Evolutionary conservation across 1,140 invertebrate genomes (phyloP).

Genomic region (Drosophila nebulosa): DNA sequence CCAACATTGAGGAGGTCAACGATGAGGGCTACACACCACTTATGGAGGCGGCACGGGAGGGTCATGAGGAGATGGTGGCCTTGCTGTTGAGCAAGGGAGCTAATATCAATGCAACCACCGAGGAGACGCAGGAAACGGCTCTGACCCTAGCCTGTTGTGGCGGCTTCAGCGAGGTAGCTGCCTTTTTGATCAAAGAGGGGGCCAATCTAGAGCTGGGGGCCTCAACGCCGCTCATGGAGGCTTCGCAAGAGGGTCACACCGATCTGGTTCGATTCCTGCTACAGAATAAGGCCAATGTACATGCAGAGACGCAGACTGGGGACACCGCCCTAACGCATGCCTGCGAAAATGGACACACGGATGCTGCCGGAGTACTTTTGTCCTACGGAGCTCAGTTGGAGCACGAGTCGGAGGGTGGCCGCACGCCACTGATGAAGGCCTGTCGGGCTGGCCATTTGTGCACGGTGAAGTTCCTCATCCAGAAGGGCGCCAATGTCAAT

Average conservation of each 20-base stretch:
- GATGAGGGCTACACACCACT: conserved; percentile 99
- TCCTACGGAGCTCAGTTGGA: conserved; percentile 95
- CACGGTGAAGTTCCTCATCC: conserved; percentile 97
- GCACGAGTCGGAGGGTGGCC: conserved; percentile 95
- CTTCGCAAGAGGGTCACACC: conserved; percentile 97
- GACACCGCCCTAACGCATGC: conserved; percentile 99
- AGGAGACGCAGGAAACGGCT: conserved; percentile 99
- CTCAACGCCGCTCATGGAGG: conserved; percentile 99
- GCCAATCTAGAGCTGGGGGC: conserved; percentile 97
- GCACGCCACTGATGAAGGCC: conserved; percentile 99
- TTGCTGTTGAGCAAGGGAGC: conserved; percentile 96
- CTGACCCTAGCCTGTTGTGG: conserved; percentile 98
- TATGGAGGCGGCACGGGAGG: conserved; percentile 98
- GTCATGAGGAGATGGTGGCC: conserved; percentile 99
- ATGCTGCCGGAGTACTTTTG: conserved; percentile 94
- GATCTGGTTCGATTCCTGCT: conserved; percentile 95
- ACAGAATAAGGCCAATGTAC: conserved; percentile 92
- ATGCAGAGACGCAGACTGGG: conserved; percentile 95
- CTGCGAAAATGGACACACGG: conserved; percentile 97
- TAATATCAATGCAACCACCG: conserved; percentile 98
- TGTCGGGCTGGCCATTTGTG: conserved; percentile 99
- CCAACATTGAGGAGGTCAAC: conserved; percentile 99
- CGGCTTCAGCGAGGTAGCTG: conserved; percentile 98
- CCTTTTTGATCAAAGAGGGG: conserved; percentile 96
- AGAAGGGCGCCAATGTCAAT: conserved; percentile 96